Percentiles rank a stretch among this genome's conserved stretches.
These are phyloP conservation scores for Eudasyphora cyanicolor DNA, from an alignment of 2,888 invertebrate species.

Conservation along the genomic window DNA sequence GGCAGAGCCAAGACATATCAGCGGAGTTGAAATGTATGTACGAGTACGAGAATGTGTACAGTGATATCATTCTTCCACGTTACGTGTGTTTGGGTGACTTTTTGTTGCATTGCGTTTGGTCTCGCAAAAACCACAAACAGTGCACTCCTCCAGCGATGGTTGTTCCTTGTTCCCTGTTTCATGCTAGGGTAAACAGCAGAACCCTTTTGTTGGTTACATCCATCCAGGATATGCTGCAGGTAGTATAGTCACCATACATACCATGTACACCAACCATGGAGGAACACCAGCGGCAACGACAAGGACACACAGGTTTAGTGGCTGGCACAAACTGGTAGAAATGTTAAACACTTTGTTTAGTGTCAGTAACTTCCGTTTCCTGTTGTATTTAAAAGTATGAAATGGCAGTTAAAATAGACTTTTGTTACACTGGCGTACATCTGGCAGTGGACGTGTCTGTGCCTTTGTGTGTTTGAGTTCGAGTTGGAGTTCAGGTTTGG, in stretches of 20 bases:
- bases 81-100: conserved; percentile 68
- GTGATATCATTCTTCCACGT: conserved; percentile 48
- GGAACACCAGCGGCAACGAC: conserved; percentile 18
- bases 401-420: conserved; percentile 64
- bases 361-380: conserved; percentile 76
- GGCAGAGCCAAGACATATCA: conserved; percentile 58
- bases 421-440: conserved; percentile 48
- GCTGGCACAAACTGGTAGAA: conserved; percentile 65
- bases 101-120: conserved; percentile 69
- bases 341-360: conserved; percentile 79
- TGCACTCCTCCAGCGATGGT: conserved; percentile 50
- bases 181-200: conserved; percentile 16
- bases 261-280: background rate
- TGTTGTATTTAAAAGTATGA: conserved; percentile 63
- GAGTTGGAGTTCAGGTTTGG: too few species aligned
- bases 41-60: background rate
- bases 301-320: conserved; percentile 53
- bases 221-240: conserved; percentile 42
- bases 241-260: conserved; percentile 42
- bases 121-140: conserved; percentile 73
- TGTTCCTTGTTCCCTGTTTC: background rate
- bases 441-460: background rate
- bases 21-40: conserved; percentile 40
- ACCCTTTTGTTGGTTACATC: conserved; percentile 61
- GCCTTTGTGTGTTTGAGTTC: conserved; percentile 1